Percentiles rank a stretch among this genome's conserved stretches.
phyloP scores from a whole-genome alignment of 2,113 vertebrate species.

The Turnix velox region DNA sequence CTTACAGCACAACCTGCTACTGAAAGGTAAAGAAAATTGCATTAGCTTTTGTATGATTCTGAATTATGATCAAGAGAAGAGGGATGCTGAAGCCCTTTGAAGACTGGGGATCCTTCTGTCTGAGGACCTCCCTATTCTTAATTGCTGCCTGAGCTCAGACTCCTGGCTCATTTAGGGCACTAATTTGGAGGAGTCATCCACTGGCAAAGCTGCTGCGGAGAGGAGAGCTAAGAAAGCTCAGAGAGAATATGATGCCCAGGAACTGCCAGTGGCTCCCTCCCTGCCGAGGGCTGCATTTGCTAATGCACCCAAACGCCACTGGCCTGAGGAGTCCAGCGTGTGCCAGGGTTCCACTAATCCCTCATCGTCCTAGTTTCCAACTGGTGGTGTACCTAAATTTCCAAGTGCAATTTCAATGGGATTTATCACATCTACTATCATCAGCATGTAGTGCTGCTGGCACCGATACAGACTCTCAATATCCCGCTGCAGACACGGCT shows the following conservation, averaged over 20 bases:
- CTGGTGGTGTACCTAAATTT: constrained; percentile 48
- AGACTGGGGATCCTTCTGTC: neutral
- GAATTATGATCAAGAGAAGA: constrained; percentile 20
- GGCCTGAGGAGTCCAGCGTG: constrained; percentile 18
- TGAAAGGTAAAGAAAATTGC: constrained; percentile 55
- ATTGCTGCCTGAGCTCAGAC: neutral
- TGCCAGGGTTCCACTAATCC: constrained; percentile 38
- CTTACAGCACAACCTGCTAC: constrained; percentile 31
- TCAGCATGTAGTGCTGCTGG: constrained; percentile 11
- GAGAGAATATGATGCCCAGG: neutral
- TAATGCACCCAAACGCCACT: neutral
- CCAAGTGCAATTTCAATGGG: constrained; percentile 39
- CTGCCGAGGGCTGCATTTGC: neutral
- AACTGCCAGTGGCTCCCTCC: neutral
- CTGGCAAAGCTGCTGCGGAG: neutral
- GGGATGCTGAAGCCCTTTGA: neutral
- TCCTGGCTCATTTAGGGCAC: neutral
- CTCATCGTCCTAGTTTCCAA: constrained; percentile 47
- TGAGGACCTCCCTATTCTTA: neutral
- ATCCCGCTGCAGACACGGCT: neutral
- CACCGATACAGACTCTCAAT: neutral
- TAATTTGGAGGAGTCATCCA: neutral
- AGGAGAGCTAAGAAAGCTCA: neutral
- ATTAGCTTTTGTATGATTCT: constrained; percentile 60
- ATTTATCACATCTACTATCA: constrained; percentile 38